Conservation (phyloP, 1,140 invertebrate species). For the Streblospio benedicti region DNA sequence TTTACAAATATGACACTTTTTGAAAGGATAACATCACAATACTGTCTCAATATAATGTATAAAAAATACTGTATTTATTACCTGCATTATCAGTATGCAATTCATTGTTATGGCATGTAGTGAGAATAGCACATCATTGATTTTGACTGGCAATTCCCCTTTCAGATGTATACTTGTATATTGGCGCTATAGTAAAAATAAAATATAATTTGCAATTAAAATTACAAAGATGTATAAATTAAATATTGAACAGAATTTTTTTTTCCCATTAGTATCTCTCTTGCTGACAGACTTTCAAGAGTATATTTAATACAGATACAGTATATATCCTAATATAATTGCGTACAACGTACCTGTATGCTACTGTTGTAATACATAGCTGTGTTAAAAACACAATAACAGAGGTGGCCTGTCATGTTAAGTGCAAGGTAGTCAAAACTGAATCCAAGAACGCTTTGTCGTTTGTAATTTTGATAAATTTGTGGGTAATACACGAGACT, state of each 20-base stretch:
- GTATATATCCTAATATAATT: not conserved
- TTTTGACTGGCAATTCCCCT: not conserved
- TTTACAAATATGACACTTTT: no score
- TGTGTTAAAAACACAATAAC: constrained; percentile 9
- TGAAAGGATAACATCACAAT: no score
- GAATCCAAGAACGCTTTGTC: constrained; percentile 6
- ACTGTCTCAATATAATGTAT: no score
- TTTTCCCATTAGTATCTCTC: no score
- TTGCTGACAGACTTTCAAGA: no score
- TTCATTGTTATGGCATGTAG: constrained; percentile 2
- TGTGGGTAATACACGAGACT: constrained; percentile 10
- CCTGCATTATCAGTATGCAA: not conserved
- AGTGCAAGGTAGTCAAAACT: constrained; percentile 9
- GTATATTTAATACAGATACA: not conserved
- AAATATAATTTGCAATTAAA: no score
- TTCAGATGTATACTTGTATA: not conserved
- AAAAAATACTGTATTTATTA: no score
- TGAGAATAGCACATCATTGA: not conserved
- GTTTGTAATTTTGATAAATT: constrained; percentile 3
- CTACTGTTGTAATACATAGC: constrained; percentile 1
- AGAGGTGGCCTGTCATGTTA: constrained; percentile 10
- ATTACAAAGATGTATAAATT: no score
- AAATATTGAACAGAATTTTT: no score
- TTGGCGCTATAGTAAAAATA: not conserved
- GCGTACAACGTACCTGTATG: constrained; percentile 7